A percentile compares a stretch with the other conserved stretches of the same genome.
phyloP scores from a whole-genome alignment of 2,113 vertebrate species.

The Hemiscyllium ocellatum region DNA sequence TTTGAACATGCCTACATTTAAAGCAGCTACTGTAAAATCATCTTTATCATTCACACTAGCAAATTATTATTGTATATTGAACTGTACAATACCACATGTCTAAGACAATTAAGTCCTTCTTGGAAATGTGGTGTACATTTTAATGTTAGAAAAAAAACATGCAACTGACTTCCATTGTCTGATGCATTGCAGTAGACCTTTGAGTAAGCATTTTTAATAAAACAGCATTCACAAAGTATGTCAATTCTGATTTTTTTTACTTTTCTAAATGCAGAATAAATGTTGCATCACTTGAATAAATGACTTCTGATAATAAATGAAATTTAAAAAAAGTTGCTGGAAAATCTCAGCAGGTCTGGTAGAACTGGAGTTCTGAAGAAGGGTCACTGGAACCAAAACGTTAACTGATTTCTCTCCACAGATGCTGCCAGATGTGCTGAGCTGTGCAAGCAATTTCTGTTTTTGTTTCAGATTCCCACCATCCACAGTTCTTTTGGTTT shows the following conservation, averaged over 20 bases:
- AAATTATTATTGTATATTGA: not conserved
- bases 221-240: not conserved
- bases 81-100: not conserved
- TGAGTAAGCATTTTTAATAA: not conserved
- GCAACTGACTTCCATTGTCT: not conserved
- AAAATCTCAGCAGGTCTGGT: no score
- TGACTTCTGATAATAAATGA: not conserved
- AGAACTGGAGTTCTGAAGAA: no score
- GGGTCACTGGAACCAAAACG: no score
- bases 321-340: not conserved
- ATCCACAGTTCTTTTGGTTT: no score
- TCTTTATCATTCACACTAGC: not conserved
- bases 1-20: not conserved
- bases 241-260: not conserved
- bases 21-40: not conserved
- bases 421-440: no score
- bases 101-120: not conserved
- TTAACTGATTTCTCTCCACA: no score
- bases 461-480: no score
- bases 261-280: not conserved
- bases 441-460: no score
- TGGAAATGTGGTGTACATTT: not conserved
- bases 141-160: not conserved
- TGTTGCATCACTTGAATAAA: not conserved
- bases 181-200: not conserved